phyloP scores from a whole-genome alignment of 1,140 invertebrate species.

The Hirudo medicinalis region DNA sequence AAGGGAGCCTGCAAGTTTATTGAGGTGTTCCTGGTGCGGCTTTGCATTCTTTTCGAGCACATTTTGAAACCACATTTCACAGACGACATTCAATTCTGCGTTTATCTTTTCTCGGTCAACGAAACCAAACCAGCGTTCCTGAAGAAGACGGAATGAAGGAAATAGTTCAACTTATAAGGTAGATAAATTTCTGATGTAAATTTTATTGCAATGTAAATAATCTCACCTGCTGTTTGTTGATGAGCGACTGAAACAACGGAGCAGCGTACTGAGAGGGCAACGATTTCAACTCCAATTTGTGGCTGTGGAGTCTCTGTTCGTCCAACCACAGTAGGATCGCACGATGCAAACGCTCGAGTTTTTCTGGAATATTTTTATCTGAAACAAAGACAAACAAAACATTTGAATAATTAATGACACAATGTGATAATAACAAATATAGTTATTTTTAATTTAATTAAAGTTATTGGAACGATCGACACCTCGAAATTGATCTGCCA shows the following conservation, averaged over 20 bases:
- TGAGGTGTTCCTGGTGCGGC: no score
- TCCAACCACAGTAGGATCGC: neutral
- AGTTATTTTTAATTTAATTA: no score
- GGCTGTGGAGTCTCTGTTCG: neutral
- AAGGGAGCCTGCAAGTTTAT: no score
- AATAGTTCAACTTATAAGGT: neutral
- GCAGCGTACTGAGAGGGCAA: neutral
- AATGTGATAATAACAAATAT: no score
- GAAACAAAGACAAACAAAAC: no score
- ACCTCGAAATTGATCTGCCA: no score
- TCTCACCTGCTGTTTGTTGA: constrained; percentile 6
- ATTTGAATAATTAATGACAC: no score
- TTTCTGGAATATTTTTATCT: no score
- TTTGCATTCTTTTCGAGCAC: no score
- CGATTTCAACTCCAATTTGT: neutral
- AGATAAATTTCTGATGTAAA: neutral
- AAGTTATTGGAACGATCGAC: no score
- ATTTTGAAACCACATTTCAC: no score
- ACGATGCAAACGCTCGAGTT: neutral
- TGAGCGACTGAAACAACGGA: neutral
- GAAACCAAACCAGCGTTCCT: constrained; percentile 1
- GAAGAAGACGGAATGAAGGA: neutral
- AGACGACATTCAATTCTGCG: neutral
- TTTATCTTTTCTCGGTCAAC: neutral
- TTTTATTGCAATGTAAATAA: no score